Evolutionary conservation across 2,113 vertebrate species (phyloP), one percentile per base, ranked within the genome.

Genomic region (Indicator indicator): DNA sequence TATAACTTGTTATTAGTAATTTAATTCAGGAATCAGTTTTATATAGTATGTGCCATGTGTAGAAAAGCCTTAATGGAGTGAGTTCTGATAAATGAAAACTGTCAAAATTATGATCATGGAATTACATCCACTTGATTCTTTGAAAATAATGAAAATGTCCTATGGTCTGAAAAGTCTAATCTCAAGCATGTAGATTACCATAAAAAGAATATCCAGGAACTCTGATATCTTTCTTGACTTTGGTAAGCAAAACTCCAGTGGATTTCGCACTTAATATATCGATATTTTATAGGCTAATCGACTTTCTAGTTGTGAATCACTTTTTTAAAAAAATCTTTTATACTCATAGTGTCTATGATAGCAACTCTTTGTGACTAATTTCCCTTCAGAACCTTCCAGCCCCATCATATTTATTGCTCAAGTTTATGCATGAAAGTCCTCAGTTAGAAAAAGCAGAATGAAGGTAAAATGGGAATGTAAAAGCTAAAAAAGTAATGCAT

Each of bases 61-160:
- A 42, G n/a, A 32, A 91, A 40, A 89, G 4, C 6, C 13, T 64
- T 64, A 4, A 3, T 52, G 16, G 21, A 71, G 4, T 4, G 5
- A 30, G 4, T 4, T 73, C 6, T 58, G 28, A 17, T n/a, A 69
- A 36, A 70, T 6, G 5, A 73, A 83, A 91, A 44, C 8, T 64
- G 6, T 36, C 17, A 56, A 73, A 74, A 90, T 36, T 52, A 23
- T 42, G 23, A n/a, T 21, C 9, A 42, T 11, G 13, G 52, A 77
- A 59, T 64, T n/a, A 32, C 1, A 30, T 28, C 0, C 0, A 0
- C 42, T 36, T 65, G n/a, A 76, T 44, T 79, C 13, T 5, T 76
- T 78, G 16, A 60, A 27, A 73, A n/a, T 80, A 9, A 16, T 4
- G 18, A 23, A 87, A 79, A 73, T 30, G 7, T 23, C 5, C 55